phyloP scores from a whole-genome alignment of 2,888 invertebrate species.

The Gymnoscelis rufifasciata region DNA sequence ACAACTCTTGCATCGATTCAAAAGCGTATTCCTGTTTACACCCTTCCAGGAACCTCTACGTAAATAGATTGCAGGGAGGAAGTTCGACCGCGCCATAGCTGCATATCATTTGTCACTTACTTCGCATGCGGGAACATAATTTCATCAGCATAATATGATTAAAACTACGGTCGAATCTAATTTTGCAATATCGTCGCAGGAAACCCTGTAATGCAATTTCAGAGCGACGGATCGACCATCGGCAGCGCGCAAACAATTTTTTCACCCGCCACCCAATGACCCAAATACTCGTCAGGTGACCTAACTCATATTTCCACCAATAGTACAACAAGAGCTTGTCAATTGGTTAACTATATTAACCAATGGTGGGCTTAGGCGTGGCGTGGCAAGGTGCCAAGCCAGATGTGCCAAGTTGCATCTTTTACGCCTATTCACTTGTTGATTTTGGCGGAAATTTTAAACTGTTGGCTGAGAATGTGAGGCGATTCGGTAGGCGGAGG shows the following conservation, averaged over 20 bases:
- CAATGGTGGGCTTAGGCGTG: constrained; percentile 76
- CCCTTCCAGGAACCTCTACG: too few species aligned
- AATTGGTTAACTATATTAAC: constrained; percentile 78
- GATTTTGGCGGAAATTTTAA: constrained; percentile 43
- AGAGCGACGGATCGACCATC: constrained; percentile 21
- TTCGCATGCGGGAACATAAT: constrained; percentile 3
- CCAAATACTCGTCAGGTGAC: constrained; percentile 57
- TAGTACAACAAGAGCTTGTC: constrained; percentile 63
- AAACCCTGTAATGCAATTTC: constrained; percentile 21
- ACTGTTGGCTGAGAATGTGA: constrained; percentile 20
- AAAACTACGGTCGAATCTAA: constrained; percentile 19
- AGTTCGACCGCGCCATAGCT: too few species aligned
- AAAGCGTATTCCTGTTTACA: too few species aligned
- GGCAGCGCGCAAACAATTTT: constrained; percentile 29
- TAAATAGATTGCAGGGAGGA: too few species aligned
- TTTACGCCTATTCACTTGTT: constrained; percentile 66
- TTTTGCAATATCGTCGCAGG: constrained; percentile 19
- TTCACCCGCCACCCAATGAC: constrained; percentile 51
- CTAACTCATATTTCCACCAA: constrained; percentile 63
- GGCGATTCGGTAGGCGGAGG: constrained; percentile 16
- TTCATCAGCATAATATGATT: constrained; percentile 16
- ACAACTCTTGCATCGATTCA: too few species aligned
- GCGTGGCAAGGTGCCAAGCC: constrained; percentile 72
- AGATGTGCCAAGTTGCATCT: constrained; percentile 51
- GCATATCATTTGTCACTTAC: background rate